Base-by-base conservation (phyloP, 2,888 invertebrate species). In the Chaitophorus viminalis region DNA sequence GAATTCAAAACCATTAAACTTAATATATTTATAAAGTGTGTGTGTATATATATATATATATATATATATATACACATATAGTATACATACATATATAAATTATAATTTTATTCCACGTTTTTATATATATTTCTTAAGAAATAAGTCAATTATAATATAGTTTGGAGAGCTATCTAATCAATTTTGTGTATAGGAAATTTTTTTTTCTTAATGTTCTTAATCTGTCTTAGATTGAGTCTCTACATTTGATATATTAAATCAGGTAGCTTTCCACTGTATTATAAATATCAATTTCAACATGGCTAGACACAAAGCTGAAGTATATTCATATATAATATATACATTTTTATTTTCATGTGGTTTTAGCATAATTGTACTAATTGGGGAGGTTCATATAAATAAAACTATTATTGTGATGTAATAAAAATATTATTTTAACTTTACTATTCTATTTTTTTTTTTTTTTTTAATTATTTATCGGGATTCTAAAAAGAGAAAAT, bases 71-170 rank as follows among this genome's bases (percentile, higher is more conserved):
- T 46, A 46, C 6, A 46, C 9, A 46, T 76, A 39, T 82, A 75
- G 29, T 46, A 46, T 46, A 46, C 11, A 14, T 46, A 46, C 14
- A 46, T 39, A 46, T 46, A 46, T 76, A 39, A 75, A 75, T 75
- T 77, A 68, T 68, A 46, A 52, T 52, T 77, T 33, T 79, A 39
- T 75, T 78, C 72, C 29, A 54, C 70, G 54, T 86, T 79, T 76
- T 85, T 86, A 86, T 86, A 85, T 68, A 18, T 68, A 85, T 76
- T 84, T 77, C 33, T 52, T 36, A 79, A 72, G 21, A 79, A 79
- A 54, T 78, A 78, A 79, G 52, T 86, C 86, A 86, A 79, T 79
- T 86, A 79, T 36, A 14, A 86, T 86, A 54, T 78, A 33, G 70
- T 77, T 54, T 72, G n/a, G n/a, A 36, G 54, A 54, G 78, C 70